Evolutionary conservation across 2,797 vertebrate genomes (phyloP).

Genomic region (Hydrolagus colliei): DNA sequence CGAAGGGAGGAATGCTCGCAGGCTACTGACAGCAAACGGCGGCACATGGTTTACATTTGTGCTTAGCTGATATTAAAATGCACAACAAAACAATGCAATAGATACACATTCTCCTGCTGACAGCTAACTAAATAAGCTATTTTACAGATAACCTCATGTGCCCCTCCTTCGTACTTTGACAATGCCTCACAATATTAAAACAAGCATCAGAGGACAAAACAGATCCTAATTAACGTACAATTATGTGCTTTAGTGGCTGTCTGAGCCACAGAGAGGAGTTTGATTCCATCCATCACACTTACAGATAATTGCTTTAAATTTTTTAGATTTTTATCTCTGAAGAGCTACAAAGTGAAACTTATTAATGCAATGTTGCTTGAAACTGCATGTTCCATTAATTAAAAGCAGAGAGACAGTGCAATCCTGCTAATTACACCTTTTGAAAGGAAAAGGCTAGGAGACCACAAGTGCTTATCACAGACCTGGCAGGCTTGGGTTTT

Average conservation of each 20-base stretch:
- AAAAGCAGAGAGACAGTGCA: background rate
- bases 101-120: background rate
- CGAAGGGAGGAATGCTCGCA: background rate
- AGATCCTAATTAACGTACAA: constrained; percentile 28
- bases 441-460: no score
- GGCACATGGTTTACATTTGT: constrained; percentile 29
- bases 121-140: background rate
- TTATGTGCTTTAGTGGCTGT: constrained; percentile 16
- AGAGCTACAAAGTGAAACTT: background rate
- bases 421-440: background rate
- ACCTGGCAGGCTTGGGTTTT: no score
- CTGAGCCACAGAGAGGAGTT: constrained; percentile 18
- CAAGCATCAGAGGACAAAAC: constrained; percentile 8
- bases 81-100: background rate
- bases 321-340: constrained; percentile 20
- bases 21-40: background rate
- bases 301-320: constrained; percentile 22
- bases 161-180: constrained; percentile 8
- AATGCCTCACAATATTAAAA: constrained; percentile 3
- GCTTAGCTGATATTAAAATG: background rate
- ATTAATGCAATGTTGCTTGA: background rate
- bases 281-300: background rate
- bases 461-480: no score
- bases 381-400: background rate
- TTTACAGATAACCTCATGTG: background rate